Percentiles rank a stretch among this genome's conserved stretches.
Evolutionary conservation across 2,113 vertebrate genomes (phyloP).

Genomic region (Notarius lentiginosus): DNA sequence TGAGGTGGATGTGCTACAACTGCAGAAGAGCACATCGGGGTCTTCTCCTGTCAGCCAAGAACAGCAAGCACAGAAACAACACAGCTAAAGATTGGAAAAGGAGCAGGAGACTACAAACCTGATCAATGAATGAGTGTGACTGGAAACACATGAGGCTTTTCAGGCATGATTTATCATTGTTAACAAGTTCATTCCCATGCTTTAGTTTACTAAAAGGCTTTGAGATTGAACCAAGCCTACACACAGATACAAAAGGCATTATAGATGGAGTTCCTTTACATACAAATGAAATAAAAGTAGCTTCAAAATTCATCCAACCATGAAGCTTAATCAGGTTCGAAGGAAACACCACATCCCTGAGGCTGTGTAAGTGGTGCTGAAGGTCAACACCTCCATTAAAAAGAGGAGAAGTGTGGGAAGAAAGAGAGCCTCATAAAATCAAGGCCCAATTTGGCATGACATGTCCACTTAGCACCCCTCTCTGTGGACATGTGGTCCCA

Average conservation of each 20-base stretch:
- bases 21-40: not conserved
- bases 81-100: not conserved
- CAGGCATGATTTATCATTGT: not conserved
- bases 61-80: not conserved
- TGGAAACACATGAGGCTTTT: not conserved
- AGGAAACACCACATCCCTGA: not conserved
- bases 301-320: not conserved
- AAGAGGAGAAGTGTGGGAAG: conserved; percentile 17
- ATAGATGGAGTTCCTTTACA: not conserved
- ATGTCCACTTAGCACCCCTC: conserved; percentile 48
- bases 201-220: not conserved
- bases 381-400: not conserved
- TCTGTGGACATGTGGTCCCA: conserved; percentile 33
- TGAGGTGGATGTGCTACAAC: no score
- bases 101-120: not conserved
- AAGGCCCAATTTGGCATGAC: conserved; percentile 41
- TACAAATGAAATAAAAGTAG: not conserved
- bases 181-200: not conserved
- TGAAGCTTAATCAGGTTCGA: not conserved
- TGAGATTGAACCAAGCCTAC: not conserved
- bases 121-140: not conserved
- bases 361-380: not conserved
- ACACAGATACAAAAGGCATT: not conserved
- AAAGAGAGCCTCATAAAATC: conserved; percentile 30
- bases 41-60: not conserved